These are phyloP conservation scores for Bombyx mori DNA, from an alignment of 1,140 invertebrate species.

Conservation along the genomic window DNA sequence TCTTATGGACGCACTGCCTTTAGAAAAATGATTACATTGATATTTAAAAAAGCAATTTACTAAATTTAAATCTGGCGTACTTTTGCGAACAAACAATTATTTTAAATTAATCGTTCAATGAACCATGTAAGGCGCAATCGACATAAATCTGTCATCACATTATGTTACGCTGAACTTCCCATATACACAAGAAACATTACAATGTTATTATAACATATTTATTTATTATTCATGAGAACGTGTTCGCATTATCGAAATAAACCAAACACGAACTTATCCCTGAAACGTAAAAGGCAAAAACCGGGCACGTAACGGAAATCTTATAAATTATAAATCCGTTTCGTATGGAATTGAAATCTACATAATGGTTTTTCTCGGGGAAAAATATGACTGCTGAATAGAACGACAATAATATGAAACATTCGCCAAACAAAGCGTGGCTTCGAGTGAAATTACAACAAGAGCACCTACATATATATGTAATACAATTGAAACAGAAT, in stretches of 20 bases:
- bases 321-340: constrained; percentile 20
- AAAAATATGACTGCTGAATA: constrained; percentile 15
- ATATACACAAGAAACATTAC: too few relatives aligned
- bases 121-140: too few relatives aligned
- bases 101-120: too few relatives aligned
- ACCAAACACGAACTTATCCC: constrained; percentile 1
- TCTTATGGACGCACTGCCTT: too few relatives aligned
- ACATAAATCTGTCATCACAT: too few relatives aligned
- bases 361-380: constrained; percentile 13
- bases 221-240: not conserved
- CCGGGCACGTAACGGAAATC: constrained; percentile 11
- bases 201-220: not conserved
- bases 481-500: not conserved
- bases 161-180: too few relatives aligned
- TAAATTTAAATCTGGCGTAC: too few relatives aligned
- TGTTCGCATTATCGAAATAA: not conserved
- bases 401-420: constrained; percentile 14
- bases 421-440: constrained; percentile 10
- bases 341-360: constrained; percentile 17
- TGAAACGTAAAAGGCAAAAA: constrained; percentile 14
- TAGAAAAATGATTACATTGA: too few relatives aligned
- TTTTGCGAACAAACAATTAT: too few relatives aligned
- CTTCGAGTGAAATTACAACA: constrained; percentile 10
- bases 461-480: not conserved
- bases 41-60: too few relatives aligned